Evolutionary conservation across 2,888 invertebrate genomes (phyloP).

Genomic region (Cremastinae sp.): DNA sequence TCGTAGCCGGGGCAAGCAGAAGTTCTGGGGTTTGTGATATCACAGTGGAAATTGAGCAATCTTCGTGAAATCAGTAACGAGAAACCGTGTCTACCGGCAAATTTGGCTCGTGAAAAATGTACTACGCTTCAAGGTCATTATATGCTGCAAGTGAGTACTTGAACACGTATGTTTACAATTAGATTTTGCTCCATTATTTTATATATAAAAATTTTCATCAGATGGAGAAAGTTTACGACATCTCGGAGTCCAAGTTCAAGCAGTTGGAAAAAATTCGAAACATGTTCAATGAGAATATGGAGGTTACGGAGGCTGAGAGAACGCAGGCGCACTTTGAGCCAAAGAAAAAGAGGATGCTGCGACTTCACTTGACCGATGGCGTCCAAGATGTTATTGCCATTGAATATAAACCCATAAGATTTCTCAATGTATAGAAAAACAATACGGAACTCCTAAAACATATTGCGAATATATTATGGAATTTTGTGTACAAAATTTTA

Average conservation of each 20-base stretch:
- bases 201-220: slow-evolving; percentile 64
- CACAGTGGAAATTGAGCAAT: slow-evolving; percentile 86
- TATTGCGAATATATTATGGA: neutral
- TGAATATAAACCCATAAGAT: slow-evolving; percentile 85
- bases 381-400: slow-evolving; percentile 86
- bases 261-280: slow-evolving; percentile 81
- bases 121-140: slow-evolving; percentile 82
- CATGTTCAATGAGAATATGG: slow-evolving; percentile 80
- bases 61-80: slow-evolving; percentile 83
- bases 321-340: slow-evolving; percentile 82
- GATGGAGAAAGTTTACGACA: slow-evolving; percentile 80
- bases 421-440: slow-evolving; percentile 79
- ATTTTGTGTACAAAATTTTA: slow-evolving; percentile 49
- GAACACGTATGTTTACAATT: too few species aligned
- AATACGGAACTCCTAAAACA: neutral
- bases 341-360: slow-evolving; percentile 85
- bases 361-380: slow-evolving; percentile 89
- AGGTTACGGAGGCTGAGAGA: slow-evolving; percentile 84
- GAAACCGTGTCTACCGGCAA: slow-evolving; percentile 83
- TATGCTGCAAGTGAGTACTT: slow-evolving; percentile 84
- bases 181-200: too few species aligned
- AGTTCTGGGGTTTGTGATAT: slow-evolving; percentile 83
- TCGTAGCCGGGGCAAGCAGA: slow-evolving; percentile 78
- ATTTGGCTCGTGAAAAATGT: slow-evolving; percentile 81
- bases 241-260: slow-evolving; percentile 75